phyloP scores from a whole-genome alignment of 2,113 vertebrate species.

The Reinhardtius hippoglossoides region DNA sequence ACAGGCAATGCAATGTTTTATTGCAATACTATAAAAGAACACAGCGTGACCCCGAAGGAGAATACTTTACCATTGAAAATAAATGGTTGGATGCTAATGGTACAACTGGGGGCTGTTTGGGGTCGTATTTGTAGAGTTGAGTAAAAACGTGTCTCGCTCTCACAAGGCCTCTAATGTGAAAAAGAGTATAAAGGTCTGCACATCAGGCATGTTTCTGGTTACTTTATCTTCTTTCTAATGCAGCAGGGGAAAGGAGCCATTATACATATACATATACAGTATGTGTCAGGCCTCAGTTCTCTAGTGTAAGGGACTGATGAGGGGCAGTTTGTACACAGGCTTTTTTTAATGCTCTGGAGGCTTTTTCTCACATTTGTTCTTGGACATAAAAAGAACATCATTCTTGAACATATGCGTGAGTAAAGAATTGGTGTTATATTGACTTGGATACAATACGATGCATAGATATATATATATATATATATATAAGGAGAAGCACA shows the following conservation, averaged over 20 bases:
- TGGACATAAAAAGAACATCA: too few relatives aligned
- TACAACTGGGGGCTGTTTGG: conserved; percentile 23
- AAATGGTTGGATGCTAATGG: conserved; percentile 20
- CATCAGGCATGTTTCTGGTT: not conserved
- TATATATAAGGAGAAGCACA: not conserved
- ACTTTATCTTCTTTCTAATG: conserved; percentile 4
- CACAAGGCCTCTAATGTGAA: conserved; percentile 1
- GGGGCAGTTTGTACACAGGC: not conserved
- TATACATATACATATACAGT: not conserved
- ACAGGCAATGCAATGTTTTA: not conserved
- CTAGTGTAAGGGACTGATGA: not conserved
- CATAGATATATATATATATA: too few relatives aligned
- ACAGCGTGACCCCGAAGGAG: not conserved
- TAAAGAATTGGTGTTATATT: not conserved
- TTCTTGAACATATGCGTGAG: too few relatives aligned
- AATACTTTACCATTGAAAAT: conserved; percentile 11
- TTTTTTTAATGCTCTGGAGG: not conserved
- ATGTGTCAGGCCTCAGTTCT: not conserved
- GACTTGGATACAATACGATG: not conserved
- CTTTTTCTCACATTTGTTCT: too few relatives aligned
- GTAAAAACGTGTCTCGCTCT: conserved; percentile 23
- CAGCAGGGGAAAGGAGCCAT: not conserved
- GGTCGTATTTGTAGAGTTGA: conserved; percentile 19
- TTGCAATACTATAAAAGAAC: not conserved
- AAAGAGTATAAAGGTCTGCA: not conserved